A percentile compares a stretch with the other conserved stretches of the same genome.
Evolutionary conservation across 2,797 vertebrate genomes (phyloP).

Genomic region (Notolabrus celidotus): DNA sequence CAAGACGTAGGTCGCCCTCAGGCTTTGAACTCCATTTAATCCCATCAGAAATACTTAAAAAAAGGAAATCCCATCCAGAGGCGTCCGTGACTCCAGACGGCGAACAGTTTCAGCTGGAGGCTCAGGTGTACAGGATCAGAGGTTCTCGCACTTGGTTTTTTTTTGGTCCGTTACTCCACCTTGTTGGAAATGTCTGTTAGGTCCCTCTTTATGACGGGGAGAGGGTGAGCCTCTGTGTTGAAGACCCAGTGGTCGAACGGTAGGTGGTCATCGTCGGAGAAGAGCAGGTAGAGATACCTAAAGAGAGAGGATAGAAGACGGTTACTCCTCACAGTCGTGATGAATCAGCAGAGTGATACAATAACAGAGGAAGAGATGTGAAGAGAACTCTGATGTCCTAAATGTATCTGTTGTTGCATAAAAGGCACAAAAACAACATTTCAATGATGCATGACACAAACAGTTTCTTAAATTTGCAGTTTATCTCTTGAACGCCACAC

Average conservation of each 20-base stretch:
- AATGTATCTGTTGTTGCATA: no score
- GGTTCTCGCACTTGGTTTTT: conserved; percentile 43
- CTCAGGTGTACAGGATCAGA: conserved; percentile 72
- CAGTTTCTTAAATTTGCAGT: no score
- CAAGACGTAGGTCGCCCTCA: conserved; percentile 15
- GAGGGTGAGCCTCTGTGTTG: conserved; percentile 97
- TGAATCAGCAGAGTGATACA: not conserved
- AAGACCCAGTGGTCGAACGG: conserved; percentile 97
- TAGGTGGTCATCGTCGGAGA: conserved; percentile 96
- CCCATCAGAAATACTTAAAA: conserved; percentile 17
- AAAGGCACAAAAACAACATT: no score
- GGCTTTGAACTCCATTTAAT: conserved; percentile 33
- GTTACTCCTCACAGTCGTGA: not conserved
- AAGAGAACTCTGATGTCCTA: no score
- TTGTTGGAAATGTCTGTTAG: conserved; percentile 80
- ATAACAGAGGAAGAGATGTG: no score
- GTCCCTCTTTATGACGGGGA: conserved; percentile 90
- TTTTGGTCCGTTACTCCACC: conserved; percentile 74
- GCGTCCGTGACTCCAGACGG: conserved; percentile 34
- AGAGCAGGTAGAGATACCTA: conserved; percentile 96
- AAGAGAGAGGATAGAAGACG: not conserved
- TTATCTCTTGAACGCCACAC: no score
- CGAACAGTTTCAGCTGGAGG: conserved; percentile 52
- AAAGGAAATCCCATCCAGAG: conserved; percentile 27
- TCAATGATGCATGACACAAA: no score